phyloP scores from a whole-genome alignment of 2,797 vertebrate species.

The Hippocampus kuda region DNA sequence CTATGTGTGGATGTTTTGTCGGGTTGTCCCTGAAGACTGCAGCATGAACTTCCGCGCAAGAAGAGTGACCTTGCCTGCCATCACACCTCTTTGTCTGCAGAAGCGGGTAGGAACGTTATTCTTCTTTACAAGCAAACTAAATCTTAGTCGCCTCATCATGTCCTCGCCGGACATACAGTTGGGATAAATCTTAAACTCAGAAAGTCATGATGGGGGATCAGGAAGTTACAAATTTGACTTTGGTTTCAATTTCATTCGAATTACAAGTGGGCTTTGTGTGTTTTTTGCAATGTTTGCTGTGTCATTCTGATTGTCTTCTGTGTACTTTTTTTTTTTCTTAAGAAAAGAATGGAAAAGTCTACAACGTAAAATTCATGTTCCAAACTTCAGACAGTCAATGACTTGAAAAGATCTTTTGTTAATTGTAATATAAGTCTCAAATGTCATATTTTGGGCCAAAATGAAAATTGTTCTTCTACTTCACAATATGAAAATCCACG shows the following conservation, averaged over 20 bases:
- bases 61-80: constrained; percentile 83
- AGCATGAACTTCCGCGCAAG: constrained; percentile 84
- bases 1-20: constrained; percentile 27
- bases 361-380: too few species aligned
- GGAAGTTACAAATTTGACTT: neutral
- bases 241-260: neutral
- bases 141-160: neutral
- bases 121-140: neutral
- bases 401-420: neutral
- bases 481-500: too few species aligned
- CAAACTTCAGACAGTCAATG: too few species aligned
- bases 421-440: neutral
- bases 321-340: too few species aligned
- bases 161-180: too few species aligned
- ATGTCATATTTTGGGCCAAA: neutral
- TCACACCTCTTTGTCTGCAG: constrained; percentile 81
- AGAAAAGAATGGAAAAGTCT: too few species aligned
- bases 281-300: too few species aligned
- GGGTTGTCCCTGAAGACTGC: constrained; percentile 44
- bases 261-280: too few species aligned
- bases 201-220: neutral
- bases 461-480: too few species aligned
- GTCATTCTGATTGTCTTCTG: too few species aligned
- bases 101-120: constrained; percentile 67
- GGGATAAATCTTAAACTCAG: neutral